Conservation (phyloP, 2,113 vertebrate species). For the Puntigrus tetrazona region DNA sequence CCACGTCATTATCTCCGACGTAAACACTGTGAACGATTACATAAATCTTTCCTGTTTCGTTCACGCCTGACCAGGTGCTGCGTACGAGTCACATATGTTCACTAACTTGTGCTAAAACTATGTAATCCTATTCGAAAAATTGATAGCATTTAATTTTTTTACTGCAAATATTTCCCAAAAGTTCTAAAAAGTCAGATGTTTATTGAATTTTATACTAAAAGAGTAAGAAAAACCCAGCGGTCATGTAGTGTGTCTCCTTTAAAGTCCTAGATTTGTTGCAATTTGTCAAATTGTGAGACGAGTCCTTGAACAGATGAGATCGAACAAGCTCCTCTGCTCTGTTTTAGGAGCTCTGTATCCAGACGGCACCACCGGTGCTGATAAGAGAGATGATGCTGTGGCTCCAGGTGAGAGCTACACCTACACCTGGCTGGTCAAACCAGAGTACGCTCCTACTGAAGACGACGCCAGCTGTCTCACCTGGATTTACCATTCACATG, state of each 20-base stretch:
- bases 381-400: constrained; percentile 88
- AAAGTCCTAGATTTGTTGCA: background rate
- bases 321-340: background rate
- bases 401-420: constrained; percentile 84
- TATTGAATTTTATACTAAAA: background rate
- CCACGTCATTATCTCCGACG: no score
- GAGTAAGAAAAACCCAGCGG: background rate
- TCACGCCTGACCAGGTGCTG: no score
- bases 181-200: no score
- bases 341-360: constrained; percentile 90
- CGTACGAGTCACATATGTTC: no score
- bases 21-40: no score
- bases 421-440: constrained; percentile 88
- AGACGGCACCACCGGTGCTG: constrained; percentile 81
- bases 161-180: background rate
- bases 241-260: background rate
- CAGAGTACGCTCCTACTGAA: constrained; percentile 85
- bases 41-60: no score
- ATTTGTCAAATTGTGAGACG: background rate
- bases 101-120: no score
- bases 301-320: background rate
- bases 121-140: no score
- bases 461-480: constrained; percentile 91
- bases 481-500: constrained; percentile 96
- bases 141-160: no score